Base-by-base conservation (phyloP, 2,113 vertebrate species). In the Uropsilus gracilis region DNA sequence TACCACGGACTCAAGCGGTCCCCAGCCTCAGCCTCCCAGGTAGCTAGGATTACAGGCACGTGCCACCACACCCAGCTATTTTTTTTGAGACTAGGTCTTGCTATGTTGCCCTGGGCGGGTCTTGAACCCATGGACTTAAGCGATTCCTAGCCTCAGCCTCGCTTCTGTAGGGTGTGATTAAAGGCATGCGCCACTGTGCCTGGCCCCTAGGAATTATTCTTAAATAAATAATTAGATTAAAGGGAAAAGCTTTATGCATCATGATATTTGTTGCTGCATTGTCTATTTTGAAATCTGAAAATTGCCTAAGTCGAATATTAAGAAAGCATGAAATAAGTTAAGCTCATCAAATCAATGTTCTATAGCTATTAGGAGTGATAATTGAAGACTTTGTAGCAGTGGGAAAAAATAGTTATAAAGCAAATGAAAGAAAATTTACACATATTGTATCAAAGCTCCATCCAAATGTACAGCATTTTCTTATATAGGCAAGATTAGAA, bases 231-330 rank as follows among this genome's bases (percentile, higher is more conserved):
- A 92, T 82, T 53, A 1, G 0, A 81, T 59, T 80, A 90, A 92
- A 87, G 34, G 16, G 64, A 80, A 84, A 75, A 84, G 64, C 32
- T 84, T 92, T 92, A 84, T 68, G 59, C 55, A 50, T 55, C 24
- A 22, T 37, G 46, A 24, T 87, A 55, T 88, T 92, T 39, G 6
- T 6, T 68, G 46, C 16, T 89, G 68, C 22, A 64, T 46, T 87
- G 63, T 89, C 69, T 72, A 8, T 91, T 90, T 73, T 72, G 34
- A n/a, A 93, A 92, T 72, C 71, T 94, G 76, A 93, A 91, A 94
- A 87, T 91, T 80, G 28, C 59, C 42, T 75, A 0, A 94, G 53
- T 85, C 32, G 8, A 50, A 32, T 50, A 44, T 90, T 78, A 92
- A 66, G 32, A 81, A 96, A 88, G 10, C 55, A 46, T 68, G 80